phyloP scores from a whole-genome alignment of 2,888 invertebrate genomes.

The Hypena proboscidalis region DNA sequence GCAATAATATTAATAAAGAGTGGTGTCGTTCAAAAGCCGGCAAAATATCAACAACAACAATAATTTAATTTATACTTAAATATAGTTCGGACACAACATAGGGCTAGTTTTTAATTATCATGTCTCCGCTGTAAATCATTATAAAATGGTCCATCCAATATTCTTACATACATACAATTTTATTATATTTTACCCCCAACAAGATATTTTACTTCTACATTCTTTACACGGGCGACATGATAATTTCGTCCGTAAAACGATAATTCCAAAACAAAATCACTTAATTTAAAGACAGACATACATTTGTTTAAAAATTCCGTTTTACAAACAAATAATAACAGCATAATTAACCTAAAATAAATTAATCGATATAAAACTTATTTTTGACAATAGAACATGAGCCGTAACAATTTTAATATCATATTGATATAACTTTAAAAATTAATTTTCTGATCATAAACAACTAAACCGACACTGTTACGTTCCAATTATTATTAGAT shows the following conservation, averaged over 20 bases:
- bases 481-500: conserved; percentile 11
- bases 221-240: conserved; percentile 46
- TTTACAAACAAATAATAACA: conserved; percentile 73
- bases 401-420: conserved; percentile 82
- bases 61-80: conserved; percentile 63
- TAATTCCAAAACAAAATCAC: conserved; percentile 53
- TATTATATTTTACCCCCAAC: conserved; percentile 5
- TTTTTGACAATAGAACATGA: conserved; percentile 66
- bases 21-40: conserved; percentile 70
- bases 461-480: conserved; percentile 28
- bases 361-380: conserved; percentile 66
- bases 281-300: conserved; percentile 52
- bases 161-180: background rate
- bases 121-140: conserved; percentile 36
- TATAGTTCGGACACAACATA: conserved; percentile 61
- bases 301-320: conserved; percentile 57
- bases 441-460: conserved; percentile 60
- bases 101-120: conserved; percentile 45
- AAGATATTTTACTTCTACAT: conserved; percentile 3
- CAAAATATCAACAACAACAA: conserved; percentile 77
- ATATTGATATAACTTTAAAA: conserved; percentile 72
- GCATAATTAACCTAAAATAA: conserved; percentile 75
- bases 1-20: conserved; percentile 73
- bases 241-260: conserved; percentile 51
- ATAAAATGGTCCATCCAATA: conserved; percentile 6